Evolutionary conservation across 2,113 vertebrate species (phyloP).

Genomic region (Trichechus manatus): DNA sequence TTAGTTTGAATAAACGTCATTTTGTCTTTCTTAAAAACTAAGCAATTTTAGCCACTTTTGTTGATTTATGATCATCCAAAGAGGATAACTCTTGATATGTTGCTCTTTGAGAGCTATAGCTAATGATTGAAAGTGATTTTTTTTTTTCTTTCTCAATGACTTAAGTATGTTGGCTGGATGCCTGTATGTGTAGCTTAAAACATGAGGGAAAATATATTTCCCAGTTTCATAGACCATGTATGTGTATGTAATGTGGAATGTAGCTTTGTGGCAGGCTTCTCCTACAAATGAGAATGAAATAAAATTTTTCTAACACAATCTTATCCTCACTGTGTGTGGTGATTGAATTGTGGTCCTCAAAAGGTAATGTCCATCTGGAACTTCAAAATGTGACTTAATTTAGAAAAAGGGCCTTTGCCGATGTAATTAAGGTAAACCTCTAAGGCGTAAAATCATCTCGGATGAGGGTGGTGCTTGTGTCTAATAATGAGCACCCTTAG

Average conservation of each 20-base stretch:
- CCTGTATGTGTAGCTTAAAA: not conserved
- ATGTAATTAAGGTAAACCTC: not conserved
- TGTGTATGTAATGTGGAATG: not conserved
- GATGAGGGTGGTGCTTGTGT: not conserved
- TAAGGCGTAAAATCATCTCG: not conserved
- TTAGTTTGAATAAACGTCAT: constrained; percentile 38
- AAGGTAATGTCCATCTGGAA: not conserved
- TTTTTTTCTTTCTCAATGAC: not conserved
- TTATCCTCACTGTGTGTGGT: not conserved
- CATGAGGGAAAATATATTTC: not conserved
- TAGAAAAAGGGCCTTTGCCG: not conserved
- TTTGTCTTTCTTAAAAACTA: not conserved
- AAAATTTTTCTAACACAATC: not conserved
- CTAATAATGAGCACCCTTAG: not conserved
- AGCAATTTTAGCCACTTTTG: not conserved
- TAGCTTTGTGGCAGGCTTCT: not conserved
- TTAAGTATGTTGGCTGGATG: fast-evolving
- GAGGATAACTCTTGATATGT: not conserved
- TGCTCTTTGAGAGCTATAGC: not conserved
- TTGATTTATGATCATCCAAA: constrained; percentile 11
- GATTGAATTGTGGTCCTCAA: not conserved
- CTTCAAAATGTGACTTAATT: not conserved
- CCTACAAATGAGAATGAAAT: constrained; percentile 9
- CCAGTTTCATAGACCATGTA: not conserved
- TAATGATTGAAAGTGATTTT: not conserved